Base-by-base conservation (phyloP, 2,113 vertebrate genomes). In the Eretmochelys imbricata region DNA sequence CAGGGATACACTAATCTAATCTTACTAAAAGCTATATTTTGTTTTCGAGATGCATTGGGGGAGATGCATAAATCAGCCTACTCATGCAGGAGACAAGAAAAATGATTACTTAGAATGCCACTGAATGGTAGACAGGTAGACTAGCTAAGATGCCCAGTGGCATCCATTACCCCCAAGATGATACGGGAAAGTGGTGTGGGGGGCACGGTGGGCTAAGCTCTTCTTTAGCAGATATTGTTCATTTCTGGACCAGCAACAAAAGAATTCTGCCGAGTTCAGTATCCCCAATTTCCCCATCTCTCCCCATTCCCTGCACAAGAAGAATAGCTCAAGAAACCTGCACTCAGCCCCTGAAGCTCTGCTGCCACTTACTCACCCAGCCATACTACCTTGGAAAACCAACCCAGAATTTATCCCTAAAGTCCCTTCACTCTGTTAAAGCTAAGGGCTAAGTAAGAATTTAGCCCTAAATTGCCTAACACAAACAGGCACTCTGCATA, bases 1-100 rank as follows among this genome's bases (percentile, higher is more conserved):
- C n/a, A 72, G 65, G 62, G 13, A 42, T 65, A 46, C 17, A 35
- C 48, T n/a, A 75, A 69, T 76, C 20, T 80, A 4, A 54, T 94
- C 78, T 89, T 79, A 85, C 49, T 13, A 25, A 88, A 29, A 94
- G 29, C 75, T 84, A 3, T 85, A 24, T 80, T 89, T 92, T 91
- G 10, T 42, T 91, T 84, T 35, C 19, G 16, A 22, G 54, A 57
- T n/a, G 8, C 48, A 31, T 22, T 29, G 22, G 29, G 84, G 22
- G 78, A 72, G 54, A 76, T 0, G 0, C 16, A 90, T 48, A 91
- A 54, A 65, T 83, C 80, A 94, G 46, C 62, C 38, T 76, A 55
- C n/a, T 62, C 89, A 72, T 0, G 0, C 75, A 82, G 16, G 80
- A 46, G 42, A 55, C 31, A 69, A 59, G 81, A 29, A 13, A 88